Evolutionary conservation across 2,888 invertebrate genomes (phyloP), one percentile per base, ranked within the genome.

Genomic region (Beris morrisii): DNA sequence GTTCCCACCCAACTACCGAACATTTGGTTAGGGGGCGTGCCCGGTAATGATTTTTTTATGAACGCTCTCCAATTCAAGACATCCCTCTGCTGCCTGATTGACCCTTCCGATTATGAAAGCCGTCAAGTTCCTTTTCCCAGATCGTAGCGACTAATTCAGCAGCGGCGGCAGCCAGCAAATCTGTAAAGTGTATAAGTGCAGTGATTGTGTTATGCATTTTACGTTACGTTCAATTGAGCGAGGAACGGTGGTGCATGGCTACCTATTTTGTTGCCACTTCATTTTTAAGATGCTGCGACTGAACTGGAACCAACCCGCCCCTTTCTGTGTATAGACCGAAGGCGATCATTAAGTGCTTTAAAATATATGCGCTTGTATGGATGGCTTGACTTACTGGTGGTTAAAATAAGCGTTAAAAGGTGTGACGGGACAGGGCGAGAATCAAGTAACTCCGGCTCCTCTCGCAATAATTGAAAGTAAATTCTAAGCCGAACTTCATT

Each of bases 401-500:
- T 38, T 7, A 38, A 61, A 59, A 59, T 46, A 61, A 50, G 52
- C 52, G 22, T 61, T 52, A 50, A 61, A 61, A 61, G 61, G 61
- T 61, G 61, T 9, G 38, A 38, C 38, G 38, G 5, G 38, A 50
- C 38, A 61, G 52, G 5, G 38, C 61, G 52, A 61, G 52, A 50
- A 50, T 61, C 61, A 61, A 61, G 61, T 61, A 52, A 61, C 61
- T 61, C 15, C 38, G 58, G 52, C 12, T 38, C 52, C 48, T 48
- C 12, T 12, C 15, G 52, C 32, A 52, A 38, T 22, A 9, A n/a
- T 58, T 11, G 52, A 50, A 50, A 61, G 61, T 61, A 61, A 61
- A 38, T 61, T 52, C 15, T 44, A 52, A 38, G 38, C 30, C 46
- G 30, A 63, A 64, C 66, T 56, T 67, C 68, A 69, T 67, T 71